Evolutionary conservation across 1,140 invertebrate species (phyloP), one percentile per base, ranked within the genome.

Genomic region (Vanessa atalanta): DNA sequence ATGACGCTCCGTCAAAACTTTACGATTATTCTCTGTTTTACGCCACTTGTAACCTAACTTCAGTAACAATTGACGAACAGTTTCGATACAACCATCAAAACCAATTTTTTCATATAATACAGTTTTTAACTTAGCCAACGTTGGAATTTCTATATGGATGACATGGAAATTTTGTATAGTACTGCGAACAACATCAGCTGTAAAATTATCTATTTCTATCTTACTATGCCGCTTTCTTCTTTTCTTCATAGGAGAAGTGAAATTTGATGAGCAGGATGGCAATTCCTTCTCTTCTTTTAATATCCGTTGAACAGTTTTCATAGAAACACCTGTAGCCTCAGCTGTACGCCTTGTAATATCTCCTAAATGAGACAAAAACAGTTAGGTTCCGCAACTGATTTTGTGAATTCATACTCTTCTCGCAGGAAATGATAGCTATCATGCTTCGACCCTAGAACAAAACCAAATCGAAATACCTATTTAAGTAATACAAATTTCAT

Each of bases 401-500:
- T 66, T 48, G 48, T 66, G 31, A 66, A 66, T 50, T 66, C 48
- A 51, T 66, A 66, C 65, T 66, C 65, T 66, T 66, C 65, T 66
- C 48, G 47, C n/a, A 51, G 47, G 48, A 50, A 66, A 23, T 66
- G 65, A 50, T 66, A 66, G 65, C 65, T 14, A 66, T 66, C 47
- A 66, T 48, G 64, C 37, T n/a, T 37, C 64, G 43, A 47, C 47
- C 64, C 64, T 65, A n/a, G 16, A 31, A 31, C 26, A 31, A 31
- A 31, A 31, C 26, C 26, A 31, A 31, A 31, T 31, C 26, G 26
- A 31, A 31, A 31, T 31, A 31, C 26, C 26, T 31, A 31, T 31
- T 31, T 31, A 31, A 31, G 26, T 31, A 31, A 31, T 31, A 31
- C 26, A 31, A 31, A 31, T 31, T 31, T n/a, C n/a, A n/a, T n/a